Evolutionary conservation across 1,140 invertebrate species (phyloP), one percentile per base, ranked within the genome.

Genomic region (Solen grandis): DNA sequence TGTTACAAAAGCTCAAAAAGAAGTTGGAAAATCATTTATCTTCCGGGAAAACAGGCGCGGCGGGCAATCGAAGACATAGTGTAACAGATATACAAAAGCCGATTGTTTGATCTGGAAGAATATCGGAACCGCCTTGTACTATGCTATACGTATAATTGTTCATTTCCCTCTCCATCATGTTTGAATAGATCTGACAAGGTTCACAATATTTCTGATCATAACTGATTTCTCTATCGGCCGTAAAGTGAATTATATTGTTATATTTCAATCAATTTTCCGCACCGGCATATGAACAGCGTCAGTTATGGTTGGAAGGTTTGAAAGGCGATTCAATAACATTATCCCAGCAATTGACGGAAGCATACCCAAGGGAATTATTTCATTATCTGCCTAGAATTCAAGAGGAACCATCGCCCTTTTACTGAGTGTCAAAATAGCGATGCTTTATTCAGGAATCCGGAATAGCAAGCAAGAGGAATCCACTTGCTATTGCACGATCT

Each of bases 171-270:
- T 77, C 63, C 50, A 65, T 77, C 75, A 77, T 77, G 66, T 55
- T 36, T 35, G 38, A 36, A 50, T 59, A 29, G 35, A 59, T 36
- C 33, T 77, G 75, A 77, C 75, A 77, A 55, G 35, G 5, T 54
- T 77, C 75, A 77, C 68, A 77, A 55, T 77, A 68, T 77, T 52
- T 77, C 0, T 60, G 75, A 77, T 77, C 68, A 77, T 13, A 59
- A 65, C 36, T 77, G 63, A 77, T 66, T 68, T 77, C 62, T 68
- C 62, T 55, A 59, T 38, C 27, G 60, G 63, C 27, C 50, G 22
- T 27, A 77, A 77, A 77, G 75, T 77, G 75, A 77, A 77, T 77
- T 77, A 77, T 77, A 77, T 65, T 77, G 75, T 77, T 77, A 66
- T 36, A 68, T 77, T 77, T 66, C 63, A 77, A 77, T 77, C 75